phyloP scores from a whole-genome alignment of 1,140 invertebrate species.

The Psix sp. region DNA sequence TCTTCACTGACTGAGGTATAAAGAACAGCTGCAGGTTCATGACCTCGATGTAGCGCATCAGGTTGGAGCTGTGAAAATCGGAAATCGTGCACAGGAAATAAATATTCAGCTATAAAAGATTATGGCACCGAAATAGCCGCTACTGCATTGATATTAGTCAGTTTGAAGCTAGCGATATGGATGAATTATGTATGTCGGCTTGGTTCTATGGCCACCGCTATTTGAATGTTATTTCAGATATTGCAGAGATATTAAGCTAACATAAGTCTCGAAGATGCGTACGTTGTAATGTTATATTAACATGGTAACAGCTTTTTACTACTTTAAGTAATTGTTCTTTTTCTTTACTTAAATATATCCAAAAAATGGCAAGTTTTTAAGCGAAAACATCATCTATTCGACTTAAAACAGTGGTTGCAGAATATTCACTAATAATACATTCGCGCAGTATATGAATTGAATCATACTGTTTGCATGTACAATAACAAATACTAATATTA shows the following conservation, averaged over 20 bases:
- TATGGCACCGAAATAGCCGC: conserved; percentile 6
- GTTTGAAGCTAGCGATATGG: neutral
- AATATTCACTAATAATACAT: too few relatives aligned
- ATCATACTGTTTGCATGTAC: too few relatives aligned
- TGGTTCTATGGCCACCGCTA: neutral
- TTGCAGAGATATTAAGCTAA: neutral
- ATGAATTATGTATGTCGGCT: conserved; percentile 24
- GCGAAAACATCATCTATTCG: too few relatives aligned
- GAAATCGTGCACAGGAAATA: conserved; percentile 14
- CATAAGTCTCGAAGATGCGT: conserved; percentile 1
- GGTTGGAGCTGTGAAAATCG: conserved; percentile 30
- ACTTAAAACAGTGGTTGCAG: too few relatives aligned
- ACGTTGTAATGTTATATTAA: neutral
- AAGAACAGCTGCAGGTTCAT: conserved; percentile 29
- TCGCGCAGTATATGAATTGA: too few relatives aligned
- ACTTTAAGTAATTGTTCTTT: too few relatives aligned
- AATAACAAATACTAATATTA: too few relatives aligned
- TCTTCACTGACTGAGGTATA: conserved; percentile 16
- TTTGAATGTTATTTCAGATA: conserved; percentile 1
- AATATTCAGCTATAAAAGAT: conserved; percentile 50
- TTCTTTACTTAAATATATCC: too few relatives aligned
- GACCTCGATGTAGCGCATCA: conserved; percentile 14
- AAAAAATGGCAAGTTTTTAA: too few relatives aligned
- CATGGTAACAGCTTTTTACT: too few relatives aligned
- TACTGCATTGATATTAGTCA: conserved; percentile 30